Conservation (phyloP, 92 coral and sea anemone genomes). For the Epizoanthus ramosus region DNA sequence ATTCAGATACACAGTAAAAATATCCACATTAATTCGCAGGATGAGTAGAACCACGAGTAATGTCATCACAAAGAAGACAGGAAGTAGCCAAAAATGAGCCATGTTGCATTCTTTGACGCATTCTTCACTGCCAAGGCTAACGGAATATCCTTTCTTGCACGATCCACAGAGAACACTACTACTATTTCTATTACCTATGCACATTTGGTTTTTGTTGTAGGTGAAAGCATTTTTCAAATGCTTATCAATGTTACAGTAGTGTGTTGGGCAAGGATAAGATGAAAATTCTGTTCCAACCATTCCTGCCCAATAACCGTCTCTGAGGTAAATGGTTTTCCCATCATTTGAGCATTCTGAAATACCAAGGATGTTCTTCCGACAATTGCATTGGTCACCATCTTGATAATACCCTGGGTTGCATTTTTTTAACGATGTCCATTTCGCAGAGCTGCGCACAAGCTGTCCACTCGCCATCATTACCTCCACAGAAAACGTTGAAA, state of each 20-base stretch:
- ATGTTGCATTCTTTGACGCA: constrained; percentile 56
- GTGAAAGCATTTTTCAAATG: constrained; percentile 32
- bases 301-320: constrained; percentile 89
- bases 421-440: constrained; percentile 28
- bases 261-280: constrained; percentile 71
- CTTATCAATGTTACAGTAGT: constrained; percentile 45
- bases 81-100: constrained; percentile 67
- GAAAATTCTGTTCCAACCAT: constrained; percentile 40
- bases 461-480: constrained; percentile 81
- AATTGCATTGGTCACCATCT: constrained; percentile 51
- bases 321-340: constrained; percentile 59
- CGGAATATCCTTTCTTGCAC: constrained; percentile 61
- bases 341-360: constrained; percentile 63
- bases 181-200: constrained; percentile 58
- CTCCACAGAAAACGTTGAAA: constrained; percentile 48
- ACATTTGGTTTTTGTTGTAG: constrained; percentile 45
- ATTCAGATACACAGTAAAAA: constrained; percentile 81
- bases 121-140: constrained; percentile 67
- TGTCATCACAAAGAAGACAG: constrained; percentile 50
- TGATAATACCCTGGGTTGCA: constrained; percentile 75
- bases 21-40: constrained; percentile 76
- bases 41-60: constrained; percentile 64
- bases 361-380: constrained; percentile 50
- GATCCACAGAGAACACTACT: constrained; percentile 77
- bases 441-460: constrained; percentile 42